phyloP scores from a whole-genome alignment of 2,113 vertebrate genomes.

The Shinisaurus crocodilurus region DNA sequence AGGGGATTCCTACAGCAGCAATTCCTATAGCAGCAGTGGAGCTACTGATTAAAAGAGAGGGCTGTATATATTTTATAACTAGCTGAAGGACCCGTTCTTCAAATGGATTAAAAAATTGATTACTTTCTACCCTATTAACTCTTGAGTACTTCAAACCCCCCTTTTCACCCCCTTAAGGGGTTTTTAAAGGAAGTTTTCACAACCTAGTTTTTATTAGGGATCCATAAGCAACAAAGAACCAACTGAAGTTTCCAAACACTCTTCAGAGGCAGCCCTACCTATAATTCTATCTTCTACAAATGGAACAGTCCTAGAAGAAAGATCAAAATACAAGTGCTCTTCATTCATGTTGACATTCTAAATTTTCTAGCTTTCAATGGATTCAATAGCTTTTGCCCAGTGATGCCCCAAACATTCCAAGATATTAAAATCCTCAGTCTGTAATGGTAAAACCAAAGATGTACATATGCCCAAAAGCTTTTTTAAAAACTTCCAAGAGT shows the following conservation, averaged over 20 bases:
- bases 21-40: not conserved
- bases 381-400: not conserved
- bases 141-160: too few relatives aligned
- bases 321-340: not conserved
- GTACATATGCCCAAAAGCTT: not conserved
- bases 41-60: not conserved
- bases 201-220: too few relatives aligned
- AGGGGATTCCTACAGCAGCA: not conserved
- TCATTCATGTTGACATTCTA: not conserved
- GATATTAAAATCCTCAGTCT: not conserved
- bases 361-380: not conserved
- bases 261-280: too few relatives aligned
- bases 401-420: not conserved
- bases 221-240: too few relatives aligned
- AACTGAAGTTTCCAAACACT: too few relatives aligned
- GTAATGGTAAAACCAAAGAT: not conserved
- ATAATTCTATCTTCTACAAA: not conserved
- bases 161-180: too few relatives aligned
- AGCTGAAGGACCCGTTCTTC: too few relatives aligned
- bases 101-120: too few relatives aligned
- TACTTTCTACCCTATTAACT: too few relatives aligned
- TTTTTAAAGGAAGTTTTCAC: too few relatives aligned
- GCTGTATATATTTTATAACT: not conserved
- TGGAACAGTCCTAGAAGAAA: not conserved
- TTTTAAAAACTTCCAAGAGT: not conserved